A percentile compares a stretch with the other conserved stretches of the same genome.
Evolutionary conservation across 2,113 vertebrate genomes (phyloP).

Genomic region (Proterorhinus semilunaris): DNA sequence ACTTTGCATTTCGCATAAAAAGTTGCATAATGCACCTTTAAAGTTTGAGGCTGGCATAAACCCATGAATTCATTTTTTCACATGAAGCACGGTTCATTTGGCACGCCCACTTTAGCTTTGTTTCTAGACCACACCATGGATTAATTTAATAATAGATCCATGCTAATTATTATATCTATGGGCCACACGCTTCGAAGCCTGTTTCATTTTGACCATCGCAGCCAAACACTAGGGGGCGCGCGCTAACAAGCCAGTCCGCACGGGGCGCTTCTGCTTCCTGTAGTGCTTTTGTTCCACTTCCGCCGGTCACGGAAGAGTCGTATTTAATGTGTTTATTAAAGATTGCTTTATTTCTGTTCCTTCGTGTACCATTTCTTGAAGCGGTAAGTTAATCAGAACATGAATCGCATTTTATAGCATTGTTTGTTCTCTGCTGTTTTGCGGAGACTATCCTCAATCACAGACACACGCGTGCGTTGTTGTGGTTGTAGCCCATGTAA

Average conservation of each 20-base stretch:
- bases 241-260: background rate
- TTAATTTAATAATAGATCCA: too few species aligned
- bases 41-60: too few species aligned
- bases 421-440: too few species aligned
- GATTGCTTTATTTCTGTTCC: background rate
- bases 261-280: background rate
- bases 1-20: too few species aligned
- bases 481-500: too few species aligned
- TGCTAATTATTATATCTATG: background rate
- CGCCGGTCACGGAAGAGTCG: slow-evolving; percentile 1
- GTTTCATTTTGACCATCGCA: background rate
- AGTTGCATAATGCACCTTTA: too few species aligned
- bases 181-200: too few species aligned
- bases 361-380: background rate
- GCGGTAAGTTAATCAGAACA: background rate
- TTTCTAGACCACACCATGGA: too few species aligned
- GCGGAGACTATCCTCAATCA: background rate
- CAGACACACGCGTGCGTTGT: background rate
- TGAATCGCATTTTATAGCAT: background rate
- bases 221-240: background rate
- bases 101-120: too few species aligned
- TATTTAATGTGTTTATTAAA: slow-evolving; percentile 2
- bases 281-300: slow-evolving; percentile 34
- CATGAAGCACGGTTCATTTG: too few species aligned
- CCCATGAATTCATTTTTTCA: too few species aligned